Percentiles rank a stretch among this genome's conserved stretches.
phyloP scores from a whole-genome alignment of 2,113 vertebrate species.

The Reinhardtius hippoglossoides region DNA sequence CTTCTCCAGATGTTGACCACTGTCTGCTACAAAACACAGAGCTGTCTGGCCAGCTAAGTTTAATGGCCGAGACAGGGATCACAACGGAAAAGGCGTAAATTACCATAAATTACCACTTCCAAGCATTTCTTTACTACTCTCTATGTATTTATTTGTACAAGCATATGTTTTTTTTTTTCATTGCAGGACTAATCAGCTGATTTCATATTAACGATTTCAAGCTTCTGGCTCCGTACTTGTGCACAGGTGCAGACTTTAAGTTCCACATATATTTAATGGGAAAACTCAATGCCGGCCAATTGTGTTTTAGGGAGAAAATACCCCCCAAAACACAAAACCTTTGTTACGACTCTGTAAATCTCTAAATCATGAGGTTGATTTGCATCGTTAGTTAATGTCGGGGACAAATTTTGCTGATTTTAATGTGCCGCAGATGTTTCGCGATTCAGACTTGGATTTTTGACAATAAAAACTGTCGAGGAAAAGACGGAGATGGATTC shows the following conservation, averaged over 20 bases:
- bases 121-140: slow-evolving; percentile 5
- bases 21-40: slow-evolving; percentile 57
- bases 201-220: slow-evolving; percentile 33
- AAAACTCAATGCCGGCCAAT: slow-evolving; percentile 1
- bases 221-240: slow-evolving; percentile 39
- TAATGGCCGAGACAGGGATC: slow-evolving; percentile 57
- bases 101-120: slow-evolving; percentile 39
- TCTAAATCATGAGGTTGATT: slow-evolving; percentile 53
- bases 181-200: slow-evolving; percentile 38
- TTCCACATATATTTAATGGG: slow-evolving; percentile 23
- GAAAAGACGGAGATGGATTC: slow-evolving; percentile 54
- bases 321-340: slow-evolving; percentile 20
- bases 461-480: slow-evolving; percentile 41
- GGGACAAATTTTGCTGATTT: slow-evolving; percentile 49
- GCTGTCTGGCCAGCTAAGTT: slow-evolving; percentile 63
- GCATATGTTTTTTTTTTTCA: slow-evolving; percentile 20
- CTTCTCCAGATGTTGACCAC: slow-evolving; percentile 79
- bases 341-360: slow-evolving; percentile 46
- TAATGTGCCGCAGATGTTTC: slow-evolving; percentile 77
- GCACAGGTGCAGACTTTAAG: slow-evolving; percentile 38
- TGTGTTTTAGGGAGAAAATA: slow-evolving; percentile 31
- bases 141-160: slow-evolving; percentile 5
- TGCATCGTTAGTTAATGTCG: slow-evolving; percentile 71
- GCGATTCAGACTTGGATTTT: slow-evolving; percentile 51
- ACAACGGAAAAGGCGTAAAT: slow-evolving; percentile 43